A percentile compares a stretch with the other conserved stretches of the same genome.
phyloP scores from a whole-genome alignment of 2,888 invertebrate genomes.

The Pterostichus niger region DNA sequence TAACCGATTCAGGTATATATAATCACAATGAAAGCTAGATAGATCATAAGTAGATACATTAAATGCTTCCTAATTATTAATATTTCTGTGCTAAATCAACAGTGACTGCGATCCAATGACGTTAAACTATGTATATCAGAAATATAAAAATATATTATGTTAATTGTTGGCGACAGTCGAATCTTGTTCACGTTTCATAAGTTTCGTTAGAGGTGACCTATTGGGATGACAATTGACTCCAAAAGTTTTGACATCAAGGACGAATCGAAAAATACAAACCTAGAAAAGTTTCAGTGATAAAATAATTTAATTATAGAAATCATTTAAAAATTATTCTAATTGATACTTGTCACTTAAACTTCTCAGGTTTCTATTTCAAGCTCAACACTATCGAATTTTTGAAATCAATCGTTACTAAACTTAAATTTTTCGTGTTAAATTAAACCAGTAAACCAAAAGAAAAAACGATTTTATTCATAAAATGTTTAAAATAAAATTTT shows the following conservation, averaged over 20 bases:
- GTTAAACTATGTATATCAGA: slow-evolving; percentile 55
- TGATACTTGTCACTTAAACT: slow-evolving; percentile 5
- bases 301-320: slow-evolving; percentile 2
- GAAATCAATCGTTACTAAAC: slow-evolving; percentile 42
- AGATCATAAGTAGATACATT: slow-evolving; percentile 50
- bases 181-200: slow-evolving; percentile 58
- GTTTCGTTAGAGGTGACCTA: slow-evolving; percentile 56
- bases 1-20: slow-evolving; percentile 43
- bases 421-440: neutral
- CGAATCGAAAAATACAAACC: slow-evolving; percentile 40
- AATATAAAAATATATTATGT: slow-evolving; percentile 62
- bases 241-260: slow-evolving; percentile 28
- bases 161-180: slow-evolving; percentile 57
- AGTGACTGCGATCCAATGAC: slow-evolving; percentile 51
- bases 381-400: neutral
- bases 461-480: slow-evolving; percentile 10
- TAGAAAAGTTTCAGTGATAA: slow-evolving; percentile 40
- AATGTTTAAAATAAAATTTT: neutral
- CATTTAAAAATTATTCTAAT: neutral
- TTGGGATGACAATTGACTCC: slow-evolving; percentile 35
- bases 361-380: slow-evolving; percentile 41
- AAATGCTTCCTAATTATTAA: slow-evolving; percentile 43
- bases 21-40: slow-evolving; percentile 53
- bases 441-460: neutral
- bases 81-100: slow-evolving; percentile 47